Conservation (phyloP, 2,797 vertebrate genomes). For the Enteromius treurensis region DNA sequence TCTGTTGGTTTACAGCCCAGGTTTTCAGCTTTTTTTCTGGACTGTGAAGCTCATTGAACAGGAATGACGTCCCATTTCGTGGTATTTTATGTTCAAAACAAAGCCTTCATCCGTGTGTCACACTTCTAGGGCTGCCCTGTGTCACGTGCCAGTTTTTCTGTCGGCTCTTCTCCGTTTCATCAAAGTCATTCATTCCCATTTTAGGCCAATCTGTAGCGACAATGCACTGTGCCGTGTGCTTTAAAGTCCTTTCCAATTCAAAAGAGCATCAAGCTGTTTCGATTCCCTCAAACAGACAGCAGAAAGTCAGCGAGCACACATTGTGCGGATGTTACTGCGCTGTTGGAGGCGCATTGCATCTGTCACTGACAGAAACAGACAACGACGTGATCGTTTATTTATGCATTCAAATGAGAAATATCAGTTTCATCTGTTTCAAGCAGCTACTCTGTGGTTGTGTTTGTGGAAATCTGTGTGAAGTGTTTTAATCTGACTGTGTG, state of each 20-base stretch:
- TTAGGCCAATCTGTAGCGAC: conserved; percentile 35
- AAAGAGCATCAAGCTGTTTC: conserved; percentile 48
- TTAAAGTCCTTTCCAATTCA: conserved; percentile 31
- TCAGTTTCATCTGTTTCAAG: conserved; percentile 14
- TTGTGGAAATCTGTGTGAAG: conserved; percentile 3
- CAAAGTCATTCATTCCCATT: conserved; percentile 34
- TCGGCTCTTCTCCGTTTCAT: conserved; percentile 37
- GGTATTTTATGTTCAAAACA: conserved; percentile 42
- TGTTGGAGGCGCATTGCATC: conserved; percentile 17
- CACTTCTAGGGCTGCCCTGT: conserved; percentile 48
- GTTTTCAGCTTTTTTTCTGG: neutral
- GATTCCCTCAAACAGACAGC: conserved; percentile 23
- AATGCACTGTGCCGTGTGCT: conserved; percentile 47
- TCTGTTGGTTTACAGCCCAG: neutral
- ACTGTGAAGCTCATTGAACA: conserved; percentile 26
- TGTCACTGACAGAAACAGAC: conserved; percentile 28
- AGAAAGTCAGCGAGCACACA: conserved; percentile 25
- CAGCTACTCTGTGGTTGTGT: conserved; percentile 13
- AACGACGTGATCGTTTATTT: conserved; percentile 13
- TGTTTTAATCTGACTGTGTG: neutral
- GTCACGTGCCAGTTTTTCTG: conserved; percentile 49
- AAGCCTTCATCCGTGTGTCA: conserved; percentile 52
- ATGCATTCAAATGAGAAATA: conserved; percentile 36
- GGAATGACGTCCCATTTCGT: conserved; percentile 34
- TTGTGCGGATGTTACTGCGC: conserved; percentile 28